Conservation (phyloP, 2,888 invertebrate species). For the Branchipolynoe longqiensis region DNA sequence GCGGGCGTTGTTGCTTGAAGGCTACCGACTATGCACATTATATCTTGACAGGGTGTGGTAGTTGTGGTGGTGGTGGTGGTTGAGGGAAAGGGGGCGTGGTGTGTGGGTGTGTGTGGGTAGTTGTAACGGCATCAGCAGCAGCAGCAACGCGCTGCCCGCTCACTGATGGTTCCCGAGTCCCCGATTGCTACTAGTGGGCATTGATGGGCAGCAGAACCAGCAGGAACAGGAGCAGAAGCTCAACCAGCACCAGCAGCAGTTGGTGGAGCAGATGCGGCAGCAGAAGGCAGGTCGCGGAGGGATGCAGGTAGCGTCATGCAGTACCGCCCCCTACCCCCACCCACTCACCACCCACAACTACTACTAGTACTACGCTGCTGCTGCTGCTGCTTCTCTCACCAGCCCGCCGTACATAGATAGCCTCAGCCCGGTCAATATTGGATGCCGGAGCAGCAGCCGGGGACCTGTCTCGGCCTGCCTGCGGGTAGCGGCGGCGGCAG, state of each 20-base stretch:
- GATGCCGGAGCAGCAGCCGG: background rate
- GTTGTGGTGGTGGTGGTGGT: too few relatives aligned
- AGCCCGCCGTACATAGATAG: too few relatives aligned
- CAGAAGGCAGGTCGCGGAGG: too few relatives aligned
- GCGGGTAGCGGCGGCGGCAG: background rate
- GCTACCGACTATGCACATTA: background rate
- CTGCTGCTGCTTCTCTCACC: too few relatives aligned
- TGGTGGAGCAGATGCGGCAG: too few relatives aligned
- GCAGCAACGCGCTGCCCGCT: background rate
- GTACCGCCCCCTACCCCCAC: too few relatives aligned
- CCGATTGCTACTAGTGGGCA: conserved; percentile 22
- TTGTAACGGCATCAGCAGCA: conserved; percentile 1
- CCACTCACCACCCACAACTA: too few relatives aligned
- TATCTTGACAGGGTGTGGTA: background rate
- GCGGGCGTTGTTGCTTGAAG: background rate
- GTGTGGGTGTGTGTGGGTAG: background rate
- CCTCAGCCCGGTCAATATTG: too few relatives aligned
- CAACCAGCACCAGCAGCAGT: background rate
- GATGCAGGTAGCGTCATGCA: too few relatives aligned
- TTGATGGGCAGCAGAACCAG: background rate
- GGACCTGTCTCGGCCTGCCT: background rate
- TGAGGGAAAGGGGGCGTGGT: too few relatives aligned
- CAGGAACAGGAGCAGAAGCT: background rate
- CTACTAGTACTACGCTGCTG: too few relatives aligned
- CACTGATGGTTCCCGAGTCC: background rate